Base-by-base conservation (phyloP, 2,797 vertebrate genomes). In the Allobates femoralis region DNA sequence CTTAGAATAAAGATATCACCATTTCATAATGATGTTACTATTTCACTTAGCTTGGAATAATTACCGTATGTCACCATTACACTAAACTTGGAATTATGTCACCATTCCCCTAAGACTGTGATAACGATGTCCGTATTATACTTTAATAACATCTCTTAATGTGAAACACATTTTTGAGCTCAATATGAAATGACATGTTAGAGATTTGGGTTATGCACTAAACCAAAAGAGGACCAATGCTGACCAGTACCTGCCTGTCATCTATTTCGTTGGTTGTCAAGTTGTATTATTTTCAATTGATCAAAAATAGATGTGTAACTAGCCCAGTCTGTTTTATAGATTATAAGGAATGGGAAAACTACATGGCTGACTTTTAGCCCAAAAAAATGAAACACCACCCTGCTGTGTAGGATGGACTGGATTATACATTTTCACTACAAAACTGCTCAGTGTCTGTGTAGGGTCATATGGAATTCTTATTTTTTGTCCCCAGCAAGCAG, bases 401-500 rank as follows among this genome's bases (percentile, higher is more conserved):
- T 4, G 11, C 50, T 19, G 10, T 23, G 34, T 14, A 41, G 12
- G 12, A 73, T 50, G 67, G 34, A 41, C 23, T 41, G 23, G 23
- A 50, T 74, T 4, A 46, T 79, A 41, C 10, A 78, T 21, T 79
- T 50, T 74, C 21, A 37, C 55, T 79, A 60, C 19, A 60, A 19
- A 12, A 34, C 3, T 41, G 53, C 55, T 53, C 19, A 50, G 14
- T 46, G 53, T 79, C 53, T 69, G 67, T 75, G 58, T 85, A 66
- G 58, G n/a, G 19, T 76, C 71, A 67, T 60, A 67, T 75, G 34
- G 46, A 51, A 78, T 69, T 76, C 85, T 34, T 53, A 79, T 85
- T 80, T 8, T 32, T 41, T 62, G 79, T 89, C 84, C 89, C 87
- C 90, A 91, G 92, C 90, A 90, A 90, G 89, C 90, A 92, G 88